A percentile compares a stretch with the other conserved stretches of the same genome.
Evolutionary conservation across 2,797 vertebrate genomes (phyloP).

Genomic region (Lateolabrax maculatus): DNA sequence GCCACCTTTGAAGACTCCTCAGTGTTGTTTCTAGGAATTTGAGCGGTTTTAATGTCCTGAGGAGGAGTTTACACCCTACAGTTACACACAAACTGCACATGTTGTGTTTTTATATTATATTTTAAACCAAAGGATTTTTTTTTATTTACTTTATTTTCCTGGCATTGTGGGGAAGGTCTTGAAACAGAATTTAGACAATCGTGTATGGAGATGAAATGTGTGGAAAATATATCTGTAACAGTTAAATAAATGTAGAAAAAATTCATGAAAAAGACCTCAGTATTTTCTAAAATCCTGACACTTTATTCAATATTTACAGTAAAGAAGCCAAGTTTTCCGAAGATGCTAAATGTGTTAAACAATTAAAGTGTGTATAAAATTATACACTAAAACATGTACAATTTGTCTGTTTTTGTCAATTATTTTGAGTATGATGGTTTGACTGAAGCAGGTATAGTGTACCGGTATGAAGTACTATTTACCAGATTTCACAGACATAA

Average conservation of each 20-base stretch:
- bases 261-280: background rate
- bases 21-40: background rate
- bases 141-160: background rate
- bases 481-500: background rate
- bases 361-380: background rate
- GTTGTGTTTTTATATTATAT: background rate
- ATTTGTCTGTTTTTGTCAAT: background rate
- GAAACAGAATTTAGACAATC: background rate
- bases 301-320: background rate
- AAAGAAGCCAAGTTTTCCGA: background rate
- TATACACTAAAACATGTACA: background rate
- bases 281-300: background rate
- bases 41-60: background rate
- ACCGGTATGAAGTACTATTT: background rate
- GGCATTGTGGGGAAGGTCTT: background rate
- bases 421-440: background rate
- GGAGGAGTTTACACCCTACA: background rate
- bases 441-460: background rate
- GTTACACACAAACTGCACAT: background rate
- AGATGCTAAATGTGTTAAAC: background rate
- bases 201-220: background rate
- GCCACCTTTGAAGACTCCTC: background rate
- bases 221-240: background rate
- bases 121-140: background rate
- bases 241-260: background rate